Evolutionary conservation across 2,888 invertebrate species (phyloP).

Genomic region (Protonemura montana): DNA sequence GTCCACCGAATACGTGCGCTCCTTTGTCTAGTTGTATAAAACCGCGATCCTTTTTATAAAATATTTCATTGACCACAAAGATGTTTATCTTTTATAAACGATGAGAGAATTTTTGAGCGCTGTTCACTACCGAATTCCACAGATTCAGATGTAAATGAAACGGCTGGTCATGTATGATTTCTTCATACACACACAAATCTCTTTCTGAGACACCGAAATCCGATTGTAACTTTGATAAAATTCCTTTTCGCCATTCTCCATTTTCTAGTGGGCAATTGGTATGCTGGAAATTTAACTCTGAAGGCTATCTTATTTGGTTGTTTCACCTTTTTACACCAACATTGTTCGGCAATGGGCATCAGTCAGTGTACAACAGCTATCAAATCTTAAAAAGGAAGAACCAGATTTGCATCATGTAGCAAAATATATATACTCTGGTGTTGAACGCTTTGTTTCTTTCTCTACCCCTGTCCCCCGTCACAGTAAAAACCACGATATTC

Average conservation of each 20-base stretch:
- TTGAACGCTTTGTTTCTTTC: background rate
- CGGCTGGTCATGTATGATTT: background rate
- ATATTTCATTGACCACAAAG: conserved; percentile 7
- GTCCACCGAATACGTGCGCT: background rate
- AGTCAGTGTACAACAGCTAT: background rate
- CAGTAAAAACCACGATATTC: background rate
- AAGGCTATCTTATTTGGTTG: background rate
- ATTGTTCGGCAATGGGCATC: background rate
- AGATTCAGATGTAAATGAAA: background rate
- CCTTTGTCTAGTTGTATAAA: background rate
- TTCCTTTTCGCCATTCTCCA: background rate
- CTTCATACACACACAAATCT: background rate
- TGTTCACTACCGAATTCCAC: conserved; percentile 3
- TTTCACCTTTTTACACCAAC: background rate
- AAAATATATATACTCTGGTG: background rate
- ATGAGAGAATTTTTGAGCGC: background rate
- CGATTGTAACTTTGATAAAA: background rate
- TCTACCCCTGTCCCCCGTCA: background rate
- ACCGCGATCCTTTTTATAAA: background rate
- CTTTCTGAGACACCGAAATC: background rate
- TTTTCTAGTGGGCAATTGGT: background rate
- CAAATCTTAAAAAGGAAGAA: background rate
- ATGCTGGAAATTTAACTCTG: background rate
- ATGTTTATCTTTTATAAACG: background rate
- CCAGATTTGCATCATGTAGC: background rate